Percentiles rank a stretch among this genome's conserved stretches.
These are phyloP conservation scores for Andrena minutula DNA, from an alignment of 2,888 invertebrate genomes.

Conservation along the genomic window DNA sequence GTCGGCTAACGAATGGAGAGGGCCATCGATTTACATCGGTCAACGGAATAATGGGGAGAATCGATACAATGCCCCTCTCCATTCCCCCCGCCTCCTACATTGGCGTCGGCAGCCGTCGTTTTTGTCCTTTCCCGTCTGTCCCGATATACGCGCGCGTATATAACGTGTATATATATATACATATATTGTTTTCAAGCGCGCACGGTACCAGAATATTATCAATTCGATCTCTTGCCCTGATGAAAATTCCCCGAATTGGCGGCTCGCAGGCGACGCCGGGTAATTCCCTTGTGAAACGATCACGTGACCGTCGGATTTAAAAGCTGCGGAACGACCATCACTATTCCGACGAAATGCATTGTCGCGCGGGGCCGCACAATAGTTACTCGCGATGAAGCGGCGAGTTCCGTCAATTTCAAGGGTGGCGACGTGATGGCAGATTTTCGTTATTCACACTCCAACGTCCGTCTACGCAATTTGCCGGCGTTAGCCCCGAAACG, in stretches of 20 bases:
- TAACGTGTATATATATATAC: background rate
- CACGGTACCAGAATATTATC: slow-evolving; percentile 9
- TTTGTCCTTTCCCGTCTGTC: slow-evolving; percentile 22
- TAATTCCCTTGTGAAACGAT: background rate
- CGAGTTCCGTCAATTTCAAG: slow-evolving; percentile 23
- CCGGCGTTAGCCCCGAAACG: slow-evolving; percentile 29
- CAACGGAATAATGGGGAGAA: slow-evolving; percentile 71
- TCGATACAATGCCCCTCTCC: slow-evolving; percentile 61
- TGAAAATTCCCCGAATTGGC: background rate
- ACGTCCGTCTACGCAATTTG: slow-evolving; percentile 31
- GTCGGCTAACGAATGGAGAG: slow-evolving; percentile 69
- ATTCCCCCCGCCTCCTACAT: background rate
- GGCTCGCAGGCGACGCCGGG: background rate
- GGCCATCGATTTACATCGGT: slow-evolving; percentile 71
- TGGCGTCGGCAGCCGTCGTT: slow-evolving; percentile 8
- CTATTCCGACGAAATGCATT: slow-evolving; percentile 25
- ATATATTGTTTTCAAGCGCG: background rate
- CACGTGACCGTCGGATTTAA: slow-evolving; percentile 1
- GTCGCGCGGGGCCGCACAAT: background rate
- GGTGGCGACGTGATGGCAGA: slow-evolving; percentile 12
- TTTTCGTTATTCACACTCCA: slow-evolving; percentile 21
- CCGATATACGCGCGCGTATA: background rate
- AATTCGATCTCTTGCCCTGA: slow-evolving; percentile 11
- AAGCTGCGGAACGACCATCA: background rate
- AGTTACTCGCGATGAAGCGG: slow-evolving; percentile 5